Evolutionary conservation across 1,140 invertebrate species (phyloP).

Genomic region (Pseudachorutes palmiensis): DNA sequence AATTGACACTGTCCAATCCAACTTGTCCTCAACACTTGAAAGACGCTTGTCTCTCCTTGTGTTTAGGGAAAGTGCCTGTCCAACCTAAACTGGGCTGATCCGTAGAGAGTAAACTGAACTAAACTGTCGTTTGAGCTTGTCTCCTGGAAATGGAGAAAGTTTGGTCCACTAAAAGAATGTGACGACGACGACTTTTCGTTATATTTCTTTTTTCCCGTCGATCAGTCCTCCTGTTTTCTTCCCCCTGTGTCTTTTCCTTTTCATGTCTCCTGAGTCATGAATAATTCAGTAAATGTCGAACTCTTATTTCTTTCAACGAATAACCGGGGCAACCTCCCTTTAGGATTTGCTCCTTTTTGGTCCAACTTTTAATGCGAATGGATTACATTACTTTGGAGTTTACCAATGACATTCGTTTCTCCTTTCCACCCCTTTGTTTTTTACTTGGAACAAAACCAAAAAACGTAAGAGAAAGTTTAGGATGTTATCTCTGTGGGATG

Average conservation of each 20-base stretch:
- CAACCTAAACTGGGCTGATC: too few species aligned
- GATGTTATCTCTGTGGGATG: too few species aligned
- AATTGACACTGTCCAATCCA: too few species aligned
- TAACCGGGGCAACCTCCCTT: not conserved
- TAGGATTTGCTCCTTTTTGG: not conserved
- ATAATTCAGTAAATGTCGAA: conserved; percentile 12
- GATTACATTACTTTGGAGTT: not conserved
- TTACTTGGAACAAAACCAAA: not conserved
- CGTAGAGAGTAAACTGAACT: too few species aligned
- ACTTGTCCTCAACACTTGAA: too few species aligned
- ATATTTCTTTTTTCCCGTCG: not conserved
- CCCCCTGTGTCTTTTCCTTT: not conserved
- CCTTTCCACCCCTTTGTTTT: not conserved
- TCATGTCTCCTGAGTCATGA: not conserved
- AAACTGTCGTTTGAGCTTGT: too few species aligned
- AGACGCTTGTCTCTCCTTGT: too few species aligned
- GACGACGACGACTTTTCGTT: too few species aligned
- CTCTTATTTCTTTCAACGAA: not conserved
- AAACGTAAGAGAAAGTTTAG: not conserved
- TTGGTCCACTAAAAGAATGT: too few species aligned
- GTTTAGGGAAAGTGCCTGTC: too few species aligned
- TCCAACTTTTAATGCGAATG: not conserved
- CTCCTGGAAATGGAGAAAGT: too few species aligned
- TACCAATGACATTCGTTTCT: not conserved
- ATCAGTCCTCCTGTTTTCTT: not conserved